These are phyloP conservation scores for Xenops minutus DNA, from an alignment of 2,797 vertebrate species.

Conservation along the genomic window DNA sequence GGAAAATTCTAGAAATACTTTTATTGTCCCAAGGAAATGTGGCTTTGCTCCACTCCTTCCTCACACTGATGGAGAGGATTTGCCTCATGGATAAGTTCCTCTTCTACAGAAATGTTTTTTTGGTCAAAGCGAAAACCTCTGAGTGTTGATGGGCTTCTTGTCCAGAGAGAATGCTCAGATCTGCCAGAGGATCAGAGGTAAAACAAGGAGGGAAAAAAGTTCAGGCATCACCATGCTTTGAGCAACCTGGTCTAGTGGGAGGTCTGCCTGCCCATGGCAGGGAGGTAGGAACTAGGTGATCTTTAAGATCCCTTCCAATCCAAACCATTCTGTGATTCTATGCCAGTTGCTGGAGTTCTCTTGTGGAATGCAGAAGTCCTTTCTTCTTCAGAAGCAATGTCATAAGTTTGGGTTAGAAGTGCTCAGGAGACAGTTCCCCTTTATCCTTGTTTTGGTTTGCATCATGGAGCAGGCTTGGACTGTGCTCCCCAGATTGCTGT, in stretches of 20 bases:
- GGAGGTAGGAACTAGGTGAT: neutral
- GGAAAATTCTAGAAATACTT: neutral
- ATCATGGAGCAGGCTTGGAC: fast-evolving
- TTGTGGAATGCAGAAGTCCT: neutral
- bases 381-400: neutral
- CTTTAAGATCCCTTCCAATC: neutral
- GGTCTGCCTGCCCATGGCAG: neutral
- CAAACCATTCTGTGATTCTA: neutral
- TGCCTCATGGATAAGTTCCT: neutral
- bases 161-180: fast-evolving
- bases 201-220: neutral
- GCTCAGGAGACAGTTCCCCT: fast-evolving
- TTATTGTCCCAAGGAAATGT: neutral
- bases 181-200: neutral
- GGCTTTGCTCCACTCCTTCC: neutral
- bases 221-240: fast-evolving
- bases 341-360: neutral
- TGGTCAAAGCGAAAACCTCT: fast-evolving
- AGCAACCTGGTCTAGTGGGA: neutral
- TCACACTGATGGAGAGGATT: neutral
- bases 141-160: neutral
- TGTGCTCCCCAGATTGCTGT: fast-evolving
- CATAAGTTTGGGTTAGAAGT: neutral
- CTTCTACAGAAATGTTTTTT: neutral
- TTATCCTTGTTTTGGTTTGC: neutral